Base-by-base conservation (phyloP, 2,113 vertebrate genomes). In the Harpagus bidentatus region DNA sequence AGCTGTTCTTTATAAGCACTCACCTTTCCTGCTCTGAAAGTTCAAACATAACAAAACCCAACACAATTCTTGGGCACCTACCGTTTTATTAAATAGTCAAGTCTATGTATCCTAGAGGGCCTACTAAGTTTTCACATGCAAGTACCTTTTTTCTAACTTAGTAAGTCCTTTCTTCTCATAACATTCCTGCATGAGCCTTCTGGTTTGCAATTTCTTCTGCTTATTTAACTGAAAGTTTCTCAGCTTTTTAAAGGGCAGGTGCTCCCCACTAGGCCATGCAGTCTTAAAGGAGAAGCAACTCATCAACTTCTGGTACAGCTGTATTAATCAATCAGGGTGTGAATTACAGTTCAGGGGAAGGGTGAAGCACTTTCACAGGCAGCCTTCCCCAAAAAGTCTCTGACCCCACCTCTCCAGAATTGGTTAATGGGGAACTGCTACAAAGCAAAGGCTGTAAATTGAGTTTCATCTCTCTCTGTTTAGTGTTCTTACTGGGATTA, bases 351-450 rank as follows among this genome's bases (percentile, higher is more conserved):
- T 85, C 23, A 20, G 32, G 42, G 82, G 58, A 96, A 63, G 58
- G 50, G 63, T 52, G 61, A 67, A 36, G 32, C 9, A 16, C 8
- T 72, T 80, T 56, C 10, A 40, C 4, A 70, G 17, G 17, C 23
- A 82, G 58, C 5, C 7, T 59, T 47, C 10, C 6, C 9, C 10
- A 43, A 28, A 50, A 69, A 42, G 32, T 11, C 31, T 91, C 13
- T 53, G 12, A 43, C 17, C 83, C 5, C 4, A 53, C 7, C 18
- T 62, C 1, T 0, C 21, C 71, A 16, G 22, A 32, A 42, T 0
- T 55, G 50, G 50, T 55, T 93, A 86, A 92, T 59, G 32, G 22
- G 26, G 4, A 70, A 63, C 26, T 29, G n/a, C 20, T 82, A 14
- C 1, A 50, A 80, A 86, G 61, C 8, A 70, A 63, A 67, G 52